These are phyloP conservation scores for Lycocerus yunnanus DNA, from an alignment of 2,888 invertebrate species.

Conservation along the genomic window DNA sequence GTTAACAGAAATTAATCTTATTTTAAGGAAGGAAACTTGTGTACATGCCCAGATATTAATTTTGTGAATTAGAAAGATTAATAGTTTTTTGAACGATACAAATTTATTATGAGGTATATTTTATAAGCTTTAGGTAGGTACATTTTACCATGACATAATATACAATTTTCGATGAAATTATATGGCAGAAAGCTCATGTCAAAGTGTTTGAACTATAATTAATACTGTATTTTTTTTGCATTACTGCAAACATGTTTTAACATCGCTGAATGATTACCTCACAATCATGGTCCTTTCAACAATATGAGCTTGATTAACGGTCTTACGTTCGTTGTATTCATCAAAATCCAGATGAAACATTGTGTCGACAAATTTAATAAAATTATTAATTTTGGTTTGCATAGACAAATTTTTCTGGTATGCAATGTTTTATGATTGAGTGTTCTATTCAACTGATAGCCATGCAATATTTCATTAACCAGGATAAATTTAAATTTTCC, in stretches of 20 bases:
- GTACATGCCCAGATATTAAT: background rate
- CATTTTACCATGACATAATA: background rate
- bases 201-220: background rate
- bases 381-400: background rate
- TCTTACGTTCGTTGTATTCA: background rate
- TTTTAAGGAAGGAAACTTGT: background rate
- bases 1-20: background rate
- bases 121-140: no score
- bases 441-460: no score
- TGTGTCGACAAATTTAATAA: background rate
- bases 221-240: background rate
- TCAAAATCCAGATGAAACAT: background rate
- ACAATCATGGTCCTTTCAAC: background rate
- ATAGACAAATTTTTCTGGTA: background rate
- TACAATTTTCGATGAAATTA: background rate
- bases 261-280: background rate
- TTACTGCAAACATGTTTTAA: background rate
- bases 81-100: background rate
- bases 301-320: background rate
- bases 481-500: background rate
- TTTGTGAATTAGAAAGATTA: background rate
- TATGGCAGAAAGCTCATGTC: background rate
- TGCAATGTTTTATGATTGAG: no score
- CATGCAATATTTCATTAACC: background rate
- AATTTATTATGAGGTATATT: background rate